Percentiles rank a stretch among this genome's conserved stretches.
phyloP scores from a whole-genome alignment of 2,113 vertebrate species.

The Rhinoderma darwinii region DNA sequence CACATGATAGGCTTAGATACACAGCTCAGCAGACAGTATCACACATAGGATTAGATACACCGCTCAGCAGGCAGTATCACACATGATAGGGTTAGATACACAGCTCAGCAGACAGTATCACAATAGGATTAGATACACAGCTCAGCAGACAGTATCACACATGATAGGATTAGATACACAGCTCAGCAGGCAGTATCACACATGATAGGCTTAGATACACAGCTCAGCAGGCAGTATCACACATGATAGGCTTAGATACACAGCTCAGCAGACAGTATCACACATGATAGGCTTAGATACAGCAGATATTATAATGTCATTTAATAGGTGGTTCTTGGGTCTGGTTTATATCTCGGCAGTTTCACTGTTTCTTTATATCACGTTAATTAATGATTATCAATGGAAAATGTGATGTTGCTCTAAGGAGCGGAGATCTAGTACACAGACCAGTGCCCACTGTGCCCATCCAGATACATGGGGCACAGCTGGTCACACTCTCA shows the following conservation, averaged over 20 bases:
- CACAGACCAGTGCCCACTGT: background rate
- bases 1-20: background rate
- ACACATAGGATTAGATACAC: background rate
- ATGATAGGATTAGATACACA: too few species aligned
- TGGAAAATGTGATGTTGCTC: background rate
- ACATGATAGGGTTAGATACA: background rate
- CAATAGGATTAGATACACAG: background rate
- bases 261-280: too few species aligned
- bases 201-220: background rate
- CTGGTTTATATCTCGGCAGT: too few species aligned
- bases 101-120: background rate
- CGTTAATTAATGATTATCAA: background rate
- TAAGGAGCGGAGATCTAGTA: too few species aligned
- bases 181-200: background rate
- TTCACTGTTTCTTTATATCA: background rate
- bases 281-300: too few species aligned
- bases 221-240: background rate
- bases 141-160: too few species aligned
- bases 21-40: background rate
- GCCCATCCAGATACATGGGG: background rate
- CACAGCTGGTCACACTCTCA: background rate
- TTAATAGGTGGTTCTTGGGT: too few species aligned
- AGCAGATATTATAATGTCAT: too few species aligned
- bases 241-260: background rate
- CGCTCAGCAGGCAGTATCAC: background rate